These are phyloP conservation scores for Dynastes hyllus DNA, from an alignment of 2,888 invertebrate genomes.

Conservation along the genomic window DNA sequence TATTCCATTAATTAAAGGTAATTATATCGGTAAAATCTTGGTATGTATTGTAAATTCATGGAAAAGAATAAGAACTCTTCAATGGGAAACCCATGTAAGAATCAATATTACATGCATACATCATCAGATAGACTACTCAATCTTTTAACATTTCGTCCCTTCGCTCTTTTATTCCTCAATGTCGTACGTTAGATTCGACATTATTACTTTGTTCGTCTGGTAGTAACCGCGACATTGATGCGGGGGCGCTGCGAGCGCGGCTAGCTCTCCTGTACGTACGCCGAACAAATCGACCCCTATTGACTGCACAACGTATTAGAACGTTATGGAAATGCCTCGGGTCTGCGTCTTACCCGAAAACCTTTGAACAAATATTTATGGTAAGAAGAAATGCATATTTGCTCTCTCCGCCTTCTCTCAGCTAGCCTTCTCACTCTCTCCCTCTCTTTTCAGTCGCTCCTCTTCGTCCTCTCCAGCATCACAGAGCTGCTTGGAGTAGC, in stretches of 20 bases:
- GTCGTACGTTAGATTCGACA: not conserved
- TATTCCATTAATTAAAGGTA: no score
- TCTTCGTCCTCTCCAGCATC: not conserved
- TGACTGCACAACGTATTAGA: constrained; percentile 42
- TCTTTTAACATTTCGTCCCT: not conserved
- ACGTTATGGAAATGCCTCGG: constrained; percentile 44
- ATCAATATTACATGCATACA: no score
- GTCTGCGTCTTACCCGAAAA: constrained; percentile 55
- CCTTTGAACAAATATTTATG: constrained; percentile 60
- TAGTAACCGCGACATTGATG: not conserved
- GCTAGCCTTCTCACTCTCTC: not conserved
- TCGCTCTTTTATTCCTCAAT: not conserved
- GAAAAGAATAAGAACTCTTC: no score
- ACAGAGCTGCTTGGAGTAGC: constrained; percentile 23
- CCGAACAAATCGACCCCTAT: constrained; percentile 41
- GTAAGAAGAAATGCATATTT: constrained; percentile 58
- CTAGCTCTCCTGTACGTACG: not conserved
- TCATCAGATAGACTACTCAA: no score
- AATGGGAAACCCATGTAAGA: no score
- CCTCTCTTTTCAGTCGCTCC: not conserved
- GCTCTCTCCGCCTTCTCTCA: constrained; percentile 34
- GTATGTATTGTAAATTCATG: no score
- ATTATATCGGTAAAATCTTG: no score
- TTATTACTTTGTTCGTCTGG: constrained; percentile 10
- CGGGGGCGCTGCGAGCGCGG: not conserved